Percentiles rank a stretch among this genome's conserved stretches.
Evolutionary conservation across 1,140 invertebrate genomes (phyloP).

Genomic region (Whitmania pigra): DNA sequence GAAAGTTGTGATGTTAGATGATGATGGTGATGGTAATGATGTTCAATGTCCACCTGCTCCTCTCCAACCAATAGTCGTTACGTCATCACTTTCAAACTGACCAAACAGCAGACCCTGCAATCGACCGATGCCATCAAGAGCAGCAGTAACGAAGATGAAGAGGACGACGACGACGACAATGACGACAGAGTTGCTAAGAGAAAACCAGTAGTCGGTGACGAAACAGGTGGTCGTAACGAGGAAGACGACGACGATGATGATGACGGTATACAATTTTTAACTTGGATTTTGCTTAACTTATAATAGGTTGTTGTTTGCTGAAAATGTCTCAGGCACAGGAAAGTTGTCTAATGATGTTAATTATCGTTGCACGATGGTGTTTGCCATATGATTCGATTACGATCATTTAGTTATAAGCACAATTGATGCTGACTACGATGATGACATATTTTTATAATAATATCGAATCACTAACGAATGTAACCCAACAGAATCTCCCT

Average conservation of each 20-base stretch:
- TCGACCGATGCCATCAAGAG: background rate
- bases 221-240: background rate
- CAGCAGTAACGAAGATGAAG: conserved; percentile 11
- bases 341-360: too few relatives aligned
- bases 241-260: conserved; percentile 25
- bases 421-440: conserved; percentile 22
- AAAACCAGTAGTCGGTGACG: background rate
- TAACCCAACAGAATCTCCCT: too few relatives aligned
- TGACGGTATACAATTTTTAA: conserved; percentile 1
- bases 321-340: background rate
- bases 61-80: background rate
- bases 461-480: too few relatives aligned
- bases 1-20: too few relatives aligned
- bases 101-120: background rate
- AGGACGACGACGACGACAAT: conserved; percentile 18
- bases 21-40: too few relatives aligned
- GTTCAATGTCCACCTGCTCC: too few relatives aligned
- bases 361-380: too few relatives aligned
- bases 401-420: background rate
- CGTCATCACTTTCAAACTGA: background rate
- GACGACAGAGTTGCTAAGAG: conserved; percentile 12
- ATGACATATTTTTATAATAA: background rate
- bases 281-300: too few relatives aligned
- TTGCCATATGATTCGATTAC: background rate
- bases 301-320: too few relatives aligned